phyloP scores from a whole-genome alignment of 1,140 invertebrate species.

The Aporrectodea caliginosa region DNA sequence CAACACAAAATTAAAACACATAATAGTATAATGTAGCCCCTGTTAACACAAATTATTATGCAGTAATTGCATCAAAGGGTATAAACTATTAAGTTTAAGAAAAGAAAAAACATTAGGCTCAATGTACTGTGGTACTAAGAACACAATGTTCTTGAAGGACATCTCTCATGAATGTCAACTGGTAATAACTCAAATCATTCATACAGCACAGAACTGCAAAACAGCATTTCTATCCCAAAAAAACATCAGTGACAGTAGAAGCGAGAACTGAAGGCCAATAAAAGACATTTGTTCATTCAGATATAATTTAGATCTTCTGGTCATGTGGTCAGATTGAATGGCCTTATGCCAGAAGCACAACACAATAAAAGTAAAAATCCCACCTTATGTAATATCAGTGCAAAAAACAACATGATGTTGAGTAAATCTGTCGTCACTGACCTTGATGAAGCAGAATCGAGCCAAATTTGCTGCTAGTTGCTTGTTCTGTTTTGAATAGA shows the following conservation, averaged over 20 bases:
- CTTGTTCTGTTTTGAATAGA: slow-evolving; percentile 81
- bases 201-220: no score
- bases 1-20: background rate
- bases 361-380: background rate
- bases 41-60: no score
- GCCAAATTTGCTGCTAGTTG: slow-evolving; percentile 80
- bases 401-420: no score
- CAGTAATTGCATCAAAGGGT: no score
- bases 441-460: slow-evolving; percentile 87
- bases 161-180: background rate
- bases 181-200: background rate
- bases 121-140: background rate
- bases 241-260: no score
- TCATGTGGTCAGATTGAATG: background rate
- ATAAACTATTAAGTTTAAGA: background rate
- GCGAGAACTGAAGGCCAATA: background rate
- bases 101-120: background rate
- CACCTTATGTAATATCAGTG: no score
- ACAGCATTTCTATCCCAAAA: no score
- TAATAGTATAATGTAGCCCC: no score
- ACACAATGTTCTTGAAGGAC: no score
- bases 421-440: no score
- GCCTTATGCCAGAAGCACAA: background rate
- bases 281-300: background rate
- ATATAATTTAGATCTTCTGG: background rate